A percentile compares a stretch with the other conserved stretches of the same genome.
Conservation (phyloP, 2,797 vertebrate species). For the Esox lucius region DNA sequence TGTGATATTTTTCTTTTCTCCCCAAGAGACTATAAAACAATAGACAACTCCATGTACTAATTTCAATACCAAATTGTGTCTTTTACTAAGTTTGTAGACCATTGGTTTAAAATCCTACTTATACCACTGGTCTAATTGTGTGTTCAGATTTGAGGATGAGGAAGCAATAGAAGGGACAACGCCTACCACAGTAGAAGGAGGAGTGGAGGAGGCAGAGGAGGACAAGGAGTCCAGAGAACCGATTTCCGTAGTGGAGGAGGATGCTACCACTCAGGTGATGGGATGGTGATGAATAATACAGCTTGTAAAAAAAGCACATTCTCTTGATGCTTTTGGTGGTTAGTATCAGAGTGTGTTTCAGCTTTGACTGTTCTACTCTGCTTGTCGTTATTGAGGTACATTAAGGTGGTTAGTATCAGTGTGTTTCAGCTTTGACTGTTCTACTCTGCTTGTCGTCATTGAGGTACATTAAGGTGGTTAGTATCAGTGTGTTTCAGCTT, state of each 20-base stretch:
- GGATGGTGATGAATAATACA: neutral
- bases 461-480: neutral
- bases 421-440: too few relatives aligned
- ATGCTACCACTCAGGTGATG: constrained; percentile 29
- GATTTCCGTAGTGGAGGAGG: neutral
- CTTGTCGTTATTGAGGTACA: neutral
- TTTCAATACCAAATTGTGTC: neutral
- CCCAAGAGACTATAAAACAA: too few relatives aligned
- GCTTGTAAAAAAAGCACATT: neutral
- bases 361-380: too few relatives aligned
- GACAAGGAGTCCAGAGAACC: constrained; percentile 7
- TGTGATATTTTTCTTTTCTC: too few relatives aligned
- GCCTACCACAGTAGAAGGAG: neutral
- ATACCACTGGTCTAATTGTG: neutral
- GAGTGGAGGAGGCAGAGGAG: constrained; percentile 4
- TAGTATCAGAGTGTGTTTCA: neutral
- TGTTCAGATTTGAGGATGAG: constrained; percentile 32
- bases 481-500: too few relatives aligned
- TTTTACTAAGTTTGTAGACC: neutral
- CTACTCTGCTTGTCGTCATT: neutral
- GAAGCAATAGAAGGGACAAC: neutral
- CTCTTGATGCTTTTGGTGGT: too few relatives aligned
- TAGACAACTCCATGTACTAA: neutral
- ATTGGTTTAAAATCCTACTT: neutral
- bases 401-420: too few relatives aligned